Conservation (phyloP, 2,797 vertebrate genomes). For the Tenualosa thibaudeaui region DNA sequence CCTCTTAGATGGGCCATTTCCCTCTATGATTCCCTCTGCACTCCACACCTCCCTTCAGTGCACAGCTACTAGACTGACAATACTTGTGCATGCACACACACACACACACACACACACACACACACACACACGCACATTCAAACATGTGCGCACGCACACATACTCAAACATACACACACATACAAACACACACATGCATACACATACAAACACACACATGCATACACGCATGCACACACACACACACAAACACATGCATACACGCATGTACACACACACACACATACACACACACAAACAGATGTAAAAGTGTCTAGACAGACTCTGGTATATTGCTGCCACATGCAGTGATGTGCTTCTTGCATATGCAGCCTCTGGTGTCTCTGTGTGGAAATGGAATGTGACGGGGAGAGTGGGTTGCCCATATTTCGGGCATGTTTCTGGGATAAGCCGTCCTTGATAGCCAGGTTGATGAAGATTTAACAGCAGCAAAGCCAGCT, state of each 20-base stretch:
- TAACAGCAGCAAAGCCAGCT: not conserved
- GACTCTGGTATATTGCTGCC: not conserved
- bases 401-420: not conserved
- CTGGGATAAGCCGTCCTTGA: not conserved
- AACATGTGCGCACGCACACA: too few species aligned
- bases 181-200: too few species aligned
- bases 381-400: not conserved
- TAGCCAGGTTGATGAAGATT: slow-evolving; percentile 18
- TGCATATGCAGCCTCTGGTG: not conserved
- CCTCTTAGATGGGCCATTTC: not conserved
- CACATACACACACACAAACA: not conserved
- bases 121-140: not conserved
- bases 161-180: too few species aligned
- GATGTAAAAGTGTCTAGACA: slow-evolving; percentile 5
- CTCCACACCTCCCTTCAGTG: too few species aligned
- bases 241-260: not conserved
- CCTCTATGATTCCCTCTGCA: not conserved
- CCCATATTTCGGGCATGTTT: not conserved
- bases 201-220: not conserved
- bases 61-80: too few species aligned
- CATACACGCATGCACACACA: not conserved
- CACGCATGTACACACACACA: not conserved
- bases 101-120: too few species aligned
- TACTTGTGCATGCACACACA: too few species aligned
- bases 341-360: not conserved